Evolutionary conservation across 2,113 vertebrate species (phyloP), one percentile per base, ranked within the genome.

Genomic region (Lophura nycthemera): DNA sequence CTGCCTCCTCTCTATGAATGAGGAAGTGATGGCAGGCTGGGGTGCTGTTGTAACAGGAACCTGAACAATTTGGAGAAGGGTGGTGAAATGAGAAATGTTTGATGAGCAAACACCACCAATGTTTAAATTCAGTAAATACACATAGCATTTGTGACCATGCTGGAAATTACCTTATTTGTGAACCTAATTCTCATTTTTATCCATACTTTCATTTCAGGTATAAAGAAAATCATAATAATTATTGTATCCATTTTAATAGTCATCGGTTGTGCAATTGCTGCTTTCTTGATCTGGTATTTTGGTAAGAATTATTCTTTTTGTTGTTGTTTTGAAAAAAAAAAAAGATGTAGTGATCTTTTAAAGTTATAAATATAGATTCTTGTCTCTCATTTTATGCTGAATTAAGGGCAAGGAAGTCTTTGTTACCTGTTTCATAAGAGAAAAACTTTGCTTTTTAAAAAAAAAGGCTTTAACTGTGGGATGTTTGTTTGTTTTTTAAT

Each of bases 251-350:
- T 98, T 85, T 88, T 70, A 47, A 4, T 93, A 27, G 17, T 97
- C 0, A 21, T 38, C 10, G 94, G 80, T 43, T 92, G 80, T 9
- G 90, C 70, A 45, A 65, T 97, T 48, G 90, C 91, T 14, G 95
- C 95, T 2, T 50, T 97, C 52, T 74, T 98, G 85, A 73, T 97
- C 54, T 98, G 98, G 98, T 97, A 94, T 81, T 98, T 97, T 75
- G 48, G 98, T 98, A 97, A 98, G 98, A 74, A 13, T 24, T 40
- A 63, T 9, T 40, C 11, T 38, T n/a, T 52, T 36, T 38, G 20
- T 47, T 27, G 2, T 61, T 84, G 11, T 65, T 78, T 12, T 54
- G n/a, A 86, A 42, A 15, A 38, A 38, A 38, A 38, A 11, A 83
- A 83, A 92, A 78, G 3, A 18, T 54, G 1, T n/a, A 6, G 52